Conservation (phyloP, 2,888 invertebrate genomes). For the Invenusta paracnida region DNA sequence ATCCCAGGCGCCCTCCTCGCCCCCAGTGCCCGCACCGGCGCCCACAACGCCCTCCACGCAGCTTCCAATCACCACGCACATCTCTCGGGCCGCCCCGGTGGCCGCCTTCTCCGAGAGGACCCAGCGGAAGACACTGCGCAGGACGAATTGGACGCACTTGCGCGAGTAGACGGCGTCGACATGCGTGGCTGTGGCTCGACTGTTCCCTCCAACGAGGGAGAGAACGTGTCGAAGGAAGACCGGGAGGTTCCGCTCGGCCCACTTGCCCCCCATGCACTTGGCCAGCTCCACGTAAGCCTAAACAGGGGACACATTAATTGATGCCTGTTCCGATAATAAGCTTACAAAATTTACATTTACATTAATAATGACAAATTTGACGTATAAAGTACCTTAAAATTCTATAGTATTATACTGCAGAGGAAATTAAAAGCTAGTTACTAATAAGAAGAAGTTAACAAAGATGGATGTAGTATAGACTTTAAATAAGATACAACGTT, state of each 20-base stretch:
- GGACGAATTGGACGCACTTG: slow-evolving; percentile 90
- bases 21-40: neutral
- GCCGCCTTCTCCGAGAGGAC: slow-evolving; percentile 95
- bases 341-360: too few species aligned
- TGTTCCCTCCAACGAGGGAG: slow-evolving; percentile 83
- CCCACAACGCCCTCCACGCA: too few species aligned
- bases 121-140: slow-evolving; percentile 82
- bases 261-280: slow-evolving; percentile 83
- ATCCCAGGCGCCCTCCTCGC: neutral
- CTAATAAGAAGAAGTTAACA: too few species aligned
- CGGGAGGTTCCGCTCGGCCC: slow-evolving; percentile 88
- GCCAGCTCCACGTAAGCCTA: slow-evolving; percentile 92
- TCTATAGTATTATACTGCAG: too few species aligned
- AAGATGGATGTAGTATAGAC: too few species aligned
- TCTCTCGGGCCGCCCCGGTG: slow-evolving; percentile 80
- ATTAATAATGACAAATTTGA: too few species aligned
- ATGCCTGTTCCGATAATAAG: too few species aligned
- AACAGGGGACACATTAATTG: too few species aligned
- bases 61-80: slow-evolving; percentile 75
- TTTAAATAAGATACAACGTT: too few species aligned
- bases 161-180: slow-evolving; percentile 95
- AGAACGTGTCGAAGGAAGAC: slow-evolving; percentile 80
- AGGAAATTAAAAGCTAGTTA: too few species aligned
- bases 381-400: too few species aligned
- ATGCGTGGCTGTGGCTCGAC: slow-evolving; percentile 84